Conservation (phyloP, 2,113 vertebrate genomes). For the Nothobranchius kuhntae region DNA sequence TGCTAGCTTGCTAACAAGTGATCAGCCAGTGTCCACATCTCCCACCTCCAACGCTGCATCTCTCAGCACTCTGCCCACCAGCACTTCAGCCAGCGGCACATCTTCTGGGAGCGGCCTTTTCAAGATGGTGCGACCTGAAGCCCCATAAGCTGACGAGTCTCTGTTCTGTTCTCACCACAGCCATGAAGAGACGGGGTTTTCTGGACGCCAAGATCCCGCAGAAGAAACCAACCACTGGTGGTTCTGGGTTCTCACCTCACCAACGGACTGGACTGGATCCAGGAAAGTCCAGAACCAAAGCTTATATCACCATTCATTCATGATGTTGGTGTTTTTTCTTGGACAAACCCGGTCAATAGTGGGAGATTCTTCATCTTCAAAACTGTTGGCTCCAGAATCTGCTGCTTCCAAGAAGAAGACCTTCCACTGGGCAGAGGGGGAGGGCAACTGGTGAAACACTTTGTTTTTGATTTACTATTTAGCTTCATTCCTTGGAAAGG, state of each 20-base stretch:
- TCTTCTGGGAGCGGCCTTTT: too few relatives aligned
- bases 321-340: not conserved
- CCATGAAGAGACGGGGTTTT: constrained; percentile 93
- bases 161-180: constrained; percentile 58
- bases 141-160: not conserved
- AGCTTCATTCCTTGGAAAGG: too few relatives aligned
- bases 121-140: not conserved
- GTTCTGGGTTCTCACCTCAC: not conserved
- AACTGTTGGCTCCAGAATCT: constrained; percentile 87
- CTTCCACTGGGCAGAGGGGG: constrained; percentile 89
- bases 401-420: constrained; percentile 86
- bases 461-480: constrained; percentile 87
- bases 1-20: too few relatives aligned
- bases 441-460: constrained; percentile 89
- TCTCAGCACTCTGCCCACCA: too few relatives aligned
- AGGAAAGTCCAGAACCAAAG: too few relatives aligned
- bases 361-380: constrained; percentile 75
- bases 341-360: constrained; percentile 86
- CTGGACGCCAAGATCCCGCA: constrained; percentile 97
- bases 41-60: too few relatives aligned
- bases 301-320: not conserved
- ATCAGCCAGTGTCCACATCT: too few relatives aligned
- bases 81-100: too few relatives aligned
- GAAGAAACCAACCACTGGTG: constrained; percentile 78
- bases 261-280: too few relatives aligned